A percentile compares a stretch with the other conserved stretches of the same genome.
Evolutionary conservation across 2,113 vertebrate species (phyloP).

Genomic region (Plecotus auritus): DNA sequence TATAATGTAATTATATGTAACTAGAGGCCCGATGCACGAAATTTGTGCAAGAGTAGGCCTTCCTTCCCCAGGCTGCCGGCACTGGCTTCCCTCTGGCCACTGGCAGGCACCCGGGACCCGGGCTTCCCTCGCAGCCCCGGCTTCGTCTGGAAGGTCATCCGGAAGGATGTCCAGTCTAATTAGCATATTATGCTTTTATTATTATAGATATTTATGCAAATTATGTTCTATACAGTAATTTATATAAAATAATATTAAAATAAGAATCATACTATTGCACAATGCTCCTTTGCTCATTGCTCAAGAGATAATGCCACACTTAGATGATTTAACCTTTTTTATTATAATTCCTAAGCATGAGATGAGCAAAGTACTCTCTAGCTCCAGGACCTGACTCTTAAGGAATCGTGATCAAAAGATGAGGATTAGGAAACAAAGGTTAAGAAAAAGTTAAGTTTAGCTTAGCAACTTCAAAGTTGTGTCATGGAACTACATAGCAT

Average conservation of each 20-base stretch:
- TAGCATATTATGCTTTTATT: too few species aligned
- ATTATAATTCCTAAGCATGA: neutral
- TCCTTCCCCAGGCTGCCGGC: too few species aligned
- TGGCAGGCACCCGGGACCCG: too few species aligned
- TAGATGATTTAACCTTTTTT: neutral
- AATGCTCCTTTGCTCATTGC: neutral
- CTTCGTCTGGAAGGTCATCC: too few species aligned
- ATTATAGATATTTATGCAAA: neutral
- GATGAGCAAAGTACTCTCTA: neutral
- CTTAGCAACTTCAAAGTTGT: neutral
- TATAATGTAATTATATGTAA: slow-evolving; percentile 4
- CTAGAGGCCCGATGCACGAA: neutral
- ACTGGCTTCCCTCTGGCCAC: too few species aligned
- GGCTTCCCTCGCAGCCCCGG: too few species aligned
- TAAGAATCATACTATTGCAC: neutral
- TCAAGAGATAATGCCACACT: neutral
- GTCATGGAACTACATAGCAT: neutral
- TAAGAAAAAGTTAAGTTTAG: neutral
- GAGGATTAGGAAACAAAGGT: neutral
- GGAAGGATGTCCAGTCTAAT: too few species aligned
- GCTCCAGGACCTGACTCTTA: too few species aligned
- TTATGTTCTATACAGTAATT: neutral
- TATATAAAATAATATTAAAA: neutral
- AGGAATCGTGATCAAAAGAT: neutral
- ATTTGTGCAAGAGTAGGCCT: too few species aligned